A percentile compares a stretch with the other conserved stretches of the same genome.
These are phyloP conservation scores for Pelosia muscerda DNA, from an alignment of 2,888 invertebrate species.

Conservation along the genomic window DNA sequence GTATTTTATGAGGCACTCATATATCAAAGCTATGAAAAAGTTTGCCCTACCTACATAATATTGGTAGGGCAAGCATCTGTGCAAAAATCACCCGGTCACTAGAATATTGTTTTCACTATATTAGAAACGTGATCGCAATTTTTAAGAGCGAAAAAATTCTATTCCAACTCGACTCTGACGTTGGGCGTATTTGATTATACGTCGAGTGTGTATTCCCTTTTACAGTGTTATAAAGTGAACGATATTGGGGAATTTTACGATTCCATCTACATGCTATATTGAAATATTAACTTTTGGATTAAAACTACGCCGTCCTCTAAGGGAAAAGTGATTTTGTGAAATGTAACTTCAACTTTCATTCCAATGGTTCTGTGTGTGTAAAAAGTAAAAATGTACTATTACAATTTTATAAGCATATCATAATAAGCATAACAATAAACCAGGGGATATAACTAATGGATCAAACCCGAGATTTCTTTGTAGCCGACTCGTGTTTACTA, in stretches of 20 bases:
- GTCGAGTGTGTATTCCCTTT: constrained; percentile 76
- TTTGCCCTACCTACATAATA: constrained; percentile 77
- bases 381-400: too few species aligned
- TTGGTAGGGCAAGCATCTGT: constrained; percentile 83
- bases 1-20: constrained; percentile 70
- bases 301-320: constrained; percentile 48
- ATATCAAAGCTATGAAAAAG: constrained; percentile 78
- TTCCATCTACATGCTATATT: constrained; percentile 78
- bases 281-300: constrained; percentile 75
- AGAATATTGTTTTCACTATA: constrained; percentile 88
- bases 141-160: constrained; percentile 86
- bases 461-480: too few species aligned
- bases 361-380: neutral
- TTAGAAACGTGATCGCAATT: constrained; percentile 88
- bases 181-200: constrained; percentile 82
- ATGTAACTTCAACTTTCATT: constrained; percentile 26
- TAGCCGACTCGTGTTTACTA: too few species aligned
- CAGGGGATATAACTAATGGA: too few species aligned
- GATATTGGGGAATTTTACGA: constrained; percentile 78
- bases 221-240: constrained; percentile 79
- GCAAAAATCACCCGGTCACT: constrained; percentile 87
- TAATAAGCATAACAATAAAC: too few species aligned
- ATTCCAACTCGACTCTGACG: constrained; percentile 79
- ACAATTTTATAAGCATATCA: too few species aligned
- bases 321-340: constrained; percentile 31